Evolutionary conservation across 2,113 vertebrate genomes (phyloP), one percentile per base, ranked within the genome.

Genomic region (Cariama cristata): DNA sequence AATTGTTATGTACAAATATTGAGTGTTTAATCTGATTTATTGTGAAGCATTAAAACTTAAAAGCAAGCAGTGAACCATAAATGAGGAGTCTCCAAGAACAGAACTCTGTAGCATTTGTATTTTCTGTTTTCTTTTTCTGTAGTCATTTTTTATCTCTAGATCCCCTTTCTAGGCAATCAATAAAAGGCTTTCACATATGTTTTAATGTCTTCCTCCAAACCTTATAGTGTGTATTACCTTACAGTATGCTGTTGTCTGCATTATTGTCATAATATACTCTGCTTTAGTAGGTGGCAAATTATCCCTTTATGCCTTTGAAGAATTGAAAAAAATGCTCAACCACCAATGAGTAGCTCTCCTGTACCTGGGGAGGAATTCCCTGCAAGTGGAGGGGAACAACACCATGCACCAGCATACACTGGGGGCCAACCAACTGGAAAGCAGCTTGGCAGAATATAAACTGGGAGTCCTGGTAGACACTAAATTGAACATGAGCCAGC

Each of bases 131-230:
- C 35, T 24, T 27, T 75, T 88, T 23, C 42, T 69, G 42, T 24
- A 80, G 53, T n/a, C 86, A 28, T 27, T 79, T 94, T 94, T 91
- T 71, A 66, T 35, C 13, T 59, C 32, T 72, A 67, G 38, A 38
- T 52, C 20, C 28, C 18, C 12, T 79, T 72, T 88, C 49, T 62
- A 67, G 40, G n/a, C 30, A 82, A 81, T 85, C 69, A 56, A 23
- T 79, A 92, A 66, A 88, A 52, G 26, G 23, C 14, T 90, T 95
- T 79, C 66, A 90, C 4, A 38, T 58, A 44, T 8, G 2, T 83
- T 96, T 90, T 85, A 97, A 89, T 52, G 33, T 90, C 90, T 94
- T 87, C 64, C 82, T 98, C n/a, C 19, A 15, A 95, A 91, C n/a
- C 94, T 89, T 75, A 86, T 67, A 77, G 79, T 71, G 73, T 56